Base-by-base conservation (phyloP, 2,888 invertebrate genomes). In the Acanthococcus lagerstroemiae region DNA sequence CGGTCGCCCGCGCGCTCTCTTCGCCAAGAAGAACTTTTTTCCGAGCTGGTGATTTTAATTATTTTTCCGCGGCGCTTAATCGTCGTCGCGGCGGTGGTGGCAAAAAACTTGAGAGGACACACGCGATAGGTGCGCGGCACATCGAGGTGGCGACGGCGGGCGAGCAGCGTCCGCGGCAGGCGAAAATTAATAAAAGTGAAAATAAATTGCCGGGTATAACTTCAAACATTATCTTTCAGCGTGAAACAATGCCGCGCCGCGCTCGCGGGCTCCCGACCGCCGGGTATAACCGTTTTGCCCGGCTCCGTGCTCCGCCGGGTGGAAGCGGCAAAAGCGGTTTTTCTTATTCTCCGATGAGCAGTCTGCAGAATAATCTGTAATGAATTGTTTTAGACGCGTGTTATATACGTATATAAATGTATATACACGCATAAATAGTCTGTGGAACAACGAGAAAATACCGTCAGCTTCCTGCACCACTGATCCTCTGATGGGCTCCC, bases 161-260 rank as follows among this genome's bases (percentile, higher is more conserved):
- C 26, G 24, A 45, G 26, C 44, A 58, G 58, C 58, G 58, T 58
- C 58, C 58, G 37, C 37, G 37, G 52, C 4, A 5, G 17, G 48
- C 63, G 63, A 63, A 52, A 63, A 63, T 63, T 63, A 63, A 63
- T 63, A 63, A 63, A 63, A 63, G 63, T 63, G 63, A 63, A 63
- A 63, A 63, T 63, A 63, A 63, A 63, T 63, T 63, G 63, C 63
- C 52, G 63, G n/a, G 63, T 63, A 63, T 63, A 63, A 63, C 63
- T 63, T 63, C 63, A 63, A 63, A 63, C 63, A 63, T 63, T 63
- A 63, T 63, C 63, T 63, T 63, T 54, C 63, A 63, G 25, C 54
- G 63, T 63, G 22, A 63, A 63, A 63, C 63, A 63, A 63, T 63
- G 52, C 21, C 52, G 6, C 52, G 61, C 61, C 48, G 50, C 63